Conservation (phyloP, 2,797 vertebrate species). For the Anisognathus igniventris region DNA sequence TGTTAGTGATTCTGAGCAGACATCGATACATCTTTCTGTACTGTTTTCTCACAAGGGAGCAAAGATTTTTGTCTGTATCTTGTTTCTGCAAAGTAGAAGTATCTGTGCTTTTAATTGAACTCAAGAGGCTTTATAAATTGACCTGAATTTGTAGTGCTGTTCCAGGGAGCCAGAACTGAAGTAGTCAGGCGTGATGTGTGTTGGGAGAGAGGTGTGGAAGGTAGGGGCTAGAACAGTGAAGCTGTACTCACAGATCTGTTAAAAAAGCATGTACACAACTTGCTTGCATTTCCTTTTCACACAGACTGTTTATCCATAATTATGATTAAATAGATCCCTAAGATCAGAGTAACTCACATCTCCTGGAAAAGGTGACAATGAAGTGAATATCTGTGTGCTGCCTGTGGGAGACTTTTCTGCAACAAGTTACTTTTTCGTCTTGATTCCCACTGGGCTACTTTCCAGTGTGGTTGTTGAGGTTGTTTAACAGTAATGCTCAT, state of each 20-base stretch:
- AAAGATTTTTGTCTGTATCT: slow-evolving; percentile 27
- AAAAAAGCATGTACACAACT: background rate
- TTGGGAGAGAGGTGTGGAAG: slow-evolving; percentile 9
- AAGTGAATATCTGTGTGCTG: background rate
- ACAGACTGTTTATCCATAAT: background rate
- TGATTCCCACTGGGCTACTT: background rate
- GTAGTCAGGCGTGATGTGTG: slow-evolving; percentile 38
- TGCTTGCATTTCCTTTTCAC: background rate
- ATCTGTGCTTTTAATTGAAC: slow-evolving; percentile 59
- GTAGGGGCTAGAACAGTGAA: background rate
- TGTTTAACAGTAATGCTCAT: background rate
- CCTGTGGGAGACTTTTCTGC: background rate
- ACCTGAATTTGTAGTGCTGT: slow-evolving; percentile 29
- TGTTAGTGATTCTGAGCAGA: slow-evolving; percentile 37
- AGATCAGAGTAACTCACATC: background rate
- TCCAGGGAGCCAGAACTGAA: slow-evolving; percentile 19
- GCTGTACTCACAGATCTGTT: background rate
- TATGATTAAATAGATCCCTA: background rate
- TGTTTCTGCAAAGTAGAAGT: slow-evolving; percentile 23
- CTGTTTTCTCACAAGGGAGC: slow-evolving; percentile 18
- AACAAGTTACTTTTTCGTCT: background rate
- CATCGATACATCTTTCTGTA: background rate
- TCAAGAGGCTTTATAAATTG: slow-evolving; percentile 55
- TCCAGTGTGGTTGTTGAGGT: background rate
- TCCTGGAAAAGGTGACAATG: background rate